These are phyloP conservation scores for Girardia tigrina DNA, from an alignment of 2,888 invertebrate genomes.

Conservation along the genomic window DNA sequence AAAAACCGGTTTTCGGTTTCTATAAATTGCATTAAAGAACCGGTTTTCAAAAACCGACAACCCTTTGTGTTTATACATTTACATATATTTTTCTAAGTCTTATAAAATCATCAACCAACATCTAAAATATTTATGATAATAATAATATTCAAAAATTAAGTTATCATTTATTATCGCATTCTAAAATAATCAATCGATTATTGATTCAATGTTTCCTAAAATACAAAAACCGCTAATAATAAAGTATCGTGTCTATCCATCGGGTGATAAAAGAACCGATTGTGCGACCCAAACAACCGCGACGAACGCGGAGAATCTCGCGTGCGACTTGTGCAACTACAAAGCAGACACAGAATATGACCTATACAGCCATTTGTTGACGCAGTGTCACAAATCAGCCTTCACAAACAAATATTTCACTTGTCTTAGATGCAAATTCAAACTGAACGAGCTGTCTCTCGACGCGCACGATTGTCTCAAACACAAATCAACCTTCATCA, in stretches of 20 bases:
- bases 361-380: neutral
- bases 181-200: too few species aligned
- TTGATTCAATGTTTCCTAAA: neutral
- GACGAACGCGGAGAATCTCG: neutral
- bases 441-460: neutral
- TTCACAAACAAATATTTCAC: neutral
- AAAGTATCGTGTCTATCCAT: neutral
- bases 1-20: too few species aligned
- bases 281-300: neutral
- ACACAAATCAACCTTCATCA: neutral
- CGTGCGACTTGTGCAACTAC: constrained; percentile 12
- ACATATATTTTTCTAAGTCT: too few species aligned
- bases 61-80: too few species aligned
- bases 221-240: neutral
- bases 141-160: too few species aligned
- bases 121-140: too few species aligned
- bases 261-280: neutral
- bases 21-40: too few species aligned
- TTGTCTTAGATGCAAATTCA: neutral
- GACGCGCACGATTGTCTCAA: neutral
- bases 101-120: too few species aligned
- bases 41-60: too few species aligned
- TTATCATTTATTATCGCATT: too few species aligned
- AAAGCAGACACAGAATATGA: neutral
- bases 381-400: constrained; percentile 7